Conservation (phyloP, 2,113 vertebrate genomes). For the Gymnorhina tibicen region DNA sequence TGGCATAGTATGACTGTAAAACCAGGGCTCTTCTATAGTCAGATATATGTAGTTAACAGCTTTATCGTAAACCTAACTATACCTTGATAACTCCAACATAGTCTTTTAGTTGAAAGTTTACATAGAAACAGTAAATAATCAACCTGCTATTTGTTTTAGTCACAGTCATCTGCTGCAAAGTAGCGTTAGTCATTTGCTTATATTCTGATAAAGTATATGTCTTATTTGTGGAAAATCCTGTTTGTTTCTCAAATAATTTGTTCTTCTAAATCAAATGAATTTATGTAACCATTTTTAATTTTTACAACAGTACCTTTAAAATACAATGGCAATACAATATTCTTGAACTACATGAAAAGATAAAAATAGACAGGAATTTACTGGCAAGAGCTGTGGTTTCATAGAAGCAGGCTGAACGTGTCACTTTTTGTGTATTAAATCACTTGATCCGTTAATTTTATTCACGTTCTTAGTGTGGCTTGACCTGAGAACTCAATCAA, state of each 20-base stretch:
- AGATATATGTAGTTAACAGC: not conserved
- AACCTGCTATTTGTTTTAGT: conserved; percentile 24
- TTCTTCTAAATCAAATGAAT: not conserved
- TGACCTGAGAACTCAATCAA: conserved; percentile 95
- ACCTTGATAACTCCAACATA: not conserved
- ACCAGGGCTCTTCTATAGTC: not conserved
- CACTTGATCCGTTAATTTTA: not conserved
- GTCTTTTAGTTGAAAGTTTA: conserved; percentile 25
- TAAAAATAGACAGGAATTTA: not conserved
- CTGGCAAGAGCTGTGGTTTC: not conserved
- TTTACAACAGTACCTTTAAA: not conserved
- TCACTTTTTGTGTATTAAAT: not conserved
- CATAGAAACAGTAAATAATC: conserved; percentile 45
- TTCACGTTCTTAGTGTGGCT: conserved; percentile 86
- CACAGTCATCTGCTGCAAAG: not conserved
- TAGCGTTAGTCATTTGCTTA: not conserved
- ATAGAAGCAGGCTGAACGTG: not conserved
- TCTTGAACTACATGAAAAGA: not conserved
- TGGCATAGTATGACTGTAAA: not conserved
- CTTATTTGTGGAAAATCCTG: not conserved
- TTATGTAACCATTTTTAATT: not conserved
- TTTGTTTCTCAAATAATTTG: not conserved
- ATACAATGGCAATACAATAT: not conserved
- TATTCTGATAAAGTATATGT: not conserved
- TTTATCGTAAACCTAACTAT: not conserved